These are phyloP conservation scores for Galerucella nymphaeae DNA, from an alignment of 2,888 invertebrate species.

Conservation along the genomic window DNA sequence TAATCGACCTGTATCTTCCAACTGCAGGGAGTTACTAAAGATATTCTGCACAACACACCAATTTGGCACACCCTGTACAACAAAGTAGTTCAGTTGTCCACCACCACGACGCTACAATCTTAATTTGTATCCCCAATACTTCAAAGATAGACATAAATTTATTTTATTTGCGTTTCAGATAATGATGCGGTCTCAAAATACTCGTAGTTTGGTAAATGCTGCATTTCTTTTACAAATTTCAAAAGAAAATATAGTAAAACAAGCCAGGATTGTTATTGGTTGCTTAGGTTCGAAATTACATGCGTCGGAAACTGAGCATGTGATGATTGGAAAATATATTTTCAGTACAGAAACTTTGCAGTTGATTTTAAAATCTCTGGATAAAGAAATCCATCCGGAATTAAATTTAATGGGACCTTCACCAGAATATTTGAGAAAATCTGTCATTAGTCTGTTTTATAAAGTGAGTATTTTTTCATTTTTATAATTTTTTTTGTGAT, in stretches of 20 bases:
- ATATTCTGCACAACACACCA: no score
- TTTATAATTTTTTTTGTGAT: not conserved
- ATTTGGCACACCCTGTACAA: no score
- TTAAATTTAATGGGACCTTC: conserved; percentile 73
- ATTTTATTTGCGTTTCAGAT: conserved; percentile 66
- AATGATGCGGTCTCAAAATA: conserved; percentile 76
- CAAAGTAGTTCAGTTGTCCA: no score
- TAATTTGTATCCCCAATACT: not conserved
- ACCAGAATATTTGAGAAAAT: conserved; percentile 74
- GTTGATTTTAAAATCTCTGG: conserved; percentile 65
- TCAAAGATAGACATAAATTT: not conserved
- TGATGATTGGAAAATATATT: conserved; percentile 61
- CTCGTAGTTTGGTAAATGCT: conserved; percentile 79
- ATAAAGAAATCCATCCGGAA: conserved; percentile 73
- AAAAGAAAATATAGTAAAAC: conserved; percentile 61
- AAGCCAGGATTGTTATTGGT: conserved; percentile 73
- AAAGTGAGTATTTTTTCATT: conserved; percentile 68
- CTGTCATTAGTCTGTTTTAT: conserved; percentile 81
- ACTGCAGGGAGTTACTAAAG: no score
- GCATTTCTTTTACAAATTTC: conserved; percentile 74
- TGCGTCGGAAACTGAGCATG: conserved; percentile 67
- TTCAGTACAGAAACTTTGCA: conserved; percentile 62
- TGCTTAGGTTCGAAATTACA: conserved; percentile 69
- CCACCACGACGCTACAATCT: not conserved
- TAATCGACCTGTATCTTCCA: no score